phyloP scores from a whole-genome alignment of 2,797 vertebrate species.

The Pampus argenteus region DNA sequence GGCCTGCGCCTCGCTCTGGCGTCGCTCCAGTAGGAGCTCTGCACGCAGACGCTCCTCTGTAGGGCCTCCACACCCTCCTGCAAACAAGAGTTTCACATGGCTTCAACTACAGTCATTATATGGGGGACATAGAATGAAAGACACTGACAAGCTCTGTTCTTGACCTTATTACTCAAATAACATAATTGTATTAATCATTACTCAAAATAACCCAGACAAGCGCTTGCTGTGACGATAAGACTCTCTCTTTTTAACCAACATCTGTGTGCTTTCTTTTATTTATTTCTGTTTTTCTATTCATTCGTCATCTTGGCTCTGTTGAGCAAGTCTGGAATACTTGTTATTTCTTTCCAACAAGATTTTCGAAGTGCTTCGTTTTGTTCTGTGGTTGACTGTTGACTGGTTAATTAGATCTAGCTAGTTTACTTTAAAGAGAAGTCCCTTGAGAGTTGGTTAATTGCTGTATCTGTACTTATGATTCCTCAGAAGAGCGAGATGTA shows the following conservation, averaged over 20 bases:
- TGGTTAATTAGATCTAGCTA: not conserved
- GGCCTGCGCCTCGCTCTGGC: slow-evolving; percentile 93
- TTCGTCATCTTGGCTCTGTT: slow-evolving; percentile 2
- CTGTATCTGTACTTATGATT: not conserved
- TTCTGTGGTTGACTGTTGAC: not conserved
- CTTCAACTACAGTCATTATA: slow-evolving; percentile 47
- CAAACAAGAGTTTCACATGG: slow-evolving; percentile 38
- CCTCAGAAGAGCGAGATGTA: not conserved
- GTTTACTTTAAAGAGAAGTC: not conserved
- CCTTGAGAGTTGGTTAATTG: not conserved
- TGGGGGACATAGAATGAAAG: slow-evolving; percentile 48
- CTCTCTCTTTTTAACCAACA: slow-evolving; percentile 28
- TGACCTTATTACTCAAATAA: slow-evolving; percentile 57
- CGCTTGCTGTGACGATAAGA: slow-evolving; percentile 35
- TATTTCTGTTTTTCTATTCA: slow-evolving; percentile 1
- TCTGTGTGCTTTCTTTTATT: slow-evolving; percentile 2
- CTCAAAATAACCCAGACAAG: slow-evolving; percentile 32
- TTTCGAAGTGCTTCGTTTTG: not conserved
- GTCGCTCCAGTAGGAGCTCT: slow-evolving; percentile 93
- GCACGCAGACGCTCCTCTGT: slow-evolving; percentile 91
- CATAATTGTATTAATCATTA: slow-evolving; percentile 40
- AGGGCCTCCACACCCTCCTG: slow-evolving; percentile 73
- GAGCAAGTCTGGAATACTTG: not conserved
- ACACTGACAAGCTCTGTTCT: slow-evolving; percentile 23
- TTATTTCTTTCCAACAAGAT: not conserved